Percentiles rank a stretch among this genome's conserved stretches.
phyloP scores from a whole-genome alignment of 2,888 invertebrate genomes.

The Catocala sponsa region DNA sequence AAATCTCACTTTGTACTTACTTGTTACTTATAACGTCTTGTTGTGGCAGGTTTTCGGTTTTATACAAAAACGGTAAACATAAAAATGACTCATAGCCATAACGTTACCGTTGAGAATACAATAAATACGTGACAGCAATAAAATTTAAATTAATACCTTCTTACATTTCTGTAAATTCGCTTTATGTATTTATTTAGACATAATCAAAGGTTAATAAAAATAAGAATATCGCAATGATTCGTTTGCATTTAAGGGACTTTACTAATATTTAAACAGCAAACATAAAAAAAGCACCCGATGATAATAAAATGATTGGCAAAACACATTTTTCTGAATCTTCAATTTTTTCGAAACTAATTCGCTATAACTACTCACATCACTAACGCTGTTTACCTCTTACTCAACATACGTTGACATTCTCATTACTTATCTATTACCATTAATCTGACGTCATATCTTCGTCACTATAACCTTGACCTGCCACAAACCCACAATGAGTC shows the following conservation, averaged over 20 bases:
- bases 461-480: neutral
- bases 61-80: constrained; percentile 1
- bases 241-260: too few species aligned
- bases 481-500: constrained; percentile 14
- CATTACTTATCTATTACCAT: neutral
- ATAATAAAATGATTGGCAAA: too few species aligned
- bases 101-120: constrained; percentile 9
- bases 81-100: constrained; percentile 3
- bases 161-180: neutral
- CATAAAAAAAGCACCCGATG: too few species aligned
- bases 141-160: neutral
- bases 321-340: too few species aligned
- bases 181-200: neutral
- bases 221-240: too few species aligned
- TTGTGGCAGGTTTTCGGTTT: constrained; percentile 1
- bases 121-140: neutral
- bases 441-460: neutral
- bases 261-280: too few species aligned
- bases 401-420: neutral
- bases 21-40: constrained; percentile 1
- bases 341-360: too few species aligned
- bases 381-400: neutral
- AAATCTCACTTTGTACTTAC: neutral
- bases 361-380: too few species aligned
- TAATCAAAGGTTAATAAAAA: too few species aligned